Evolutionary conservation across 2,113 vertebrate species (phyloP), one percentile per base, ranked within the genome.

Genomic region (Pica pica): DNA sequence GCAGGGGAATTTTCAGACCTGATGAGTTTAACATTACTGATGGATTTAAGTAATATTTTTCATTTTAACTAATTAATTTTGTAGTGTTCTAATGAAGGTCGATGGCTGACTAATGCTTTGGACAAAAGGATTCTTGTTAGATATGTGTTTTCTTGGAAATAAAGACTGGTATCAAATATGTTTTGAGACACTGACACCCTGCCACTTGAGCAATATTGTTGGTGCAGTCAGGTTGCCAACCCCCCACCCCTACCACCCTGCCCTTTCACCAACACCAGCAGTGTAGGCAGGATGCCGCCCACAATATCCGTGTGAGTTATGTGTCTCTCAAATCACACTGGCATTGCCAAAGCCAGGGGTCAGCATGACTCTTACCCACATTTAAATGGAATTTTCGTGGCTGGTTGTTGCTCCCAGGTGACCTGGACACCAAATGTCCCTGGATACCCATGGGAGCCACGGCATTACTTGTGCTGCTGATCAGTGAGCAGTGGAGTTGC

Each of bases 231-330:
- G 21, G 35, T 31, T 73, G 35, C 53, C 6, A 28, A 4, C 15
- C 15, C 30, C 15, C 31, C 14, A 21, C 14, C n/a, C n/a, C 47
- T 53, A 24, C 47, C 47, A 31, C 20, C n/a, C n/a, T 81, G 31
- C 28, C 44, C 6, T 65, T 65, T 56, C 52, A 31, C 31, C 3
- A 4, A 14, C 21, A 16, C 28, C 1, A 2, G 56, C 33, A 56
- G 16, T 0, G 0, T 8, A 37, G 69, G 41, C 30, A 65, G 55
- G 37, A 35, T 78, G 46, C 44, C 1, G 1, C 27, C n/a, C 42
- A 6, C 28, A 23, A 28, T n/a, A n/a, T 37, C 44, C 16, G 0
- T n/a, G 39, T 57, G 60, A 67, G 42, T 16, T 65, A 1, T 41
- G 35, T 9, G 79, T 33, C 52, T 68, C 28, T 67, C 47, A 82